Evolutionary conservation across 2,113 vertebrate species (phyloP).

Genomic region (Oryzias curvinotus): DNA sequence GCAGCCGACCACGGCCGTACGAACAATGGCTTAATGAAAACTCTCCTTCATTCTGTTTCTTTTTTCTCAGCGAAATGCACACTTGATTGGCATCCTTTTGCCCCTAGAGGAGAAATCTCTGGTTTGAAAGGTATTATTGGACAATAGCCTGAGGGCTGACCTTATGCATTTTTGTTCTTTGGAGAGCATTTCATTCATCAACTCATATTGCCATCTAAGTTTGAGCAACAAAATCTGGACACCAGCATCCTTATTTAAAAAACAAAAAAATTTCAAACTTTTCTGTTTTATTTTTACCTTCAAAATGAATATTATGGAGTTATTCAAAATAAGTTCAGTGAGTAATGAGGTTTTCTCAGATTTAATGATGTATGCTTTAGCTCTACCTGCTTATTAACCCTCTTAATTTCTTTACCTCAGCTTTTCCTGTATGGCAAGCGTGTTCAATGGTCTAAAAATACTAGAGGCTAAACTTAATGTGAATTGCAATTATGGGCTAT

Average conservation of each 20-base stretch:
- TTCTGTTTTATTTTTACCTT: constrained; percentile 53
- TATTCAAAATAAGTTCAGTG: constrained; percentile 60
- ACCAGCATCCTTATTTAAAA: constrained; percentile 28
- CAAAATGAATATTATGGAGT: constrained; percentile 63
- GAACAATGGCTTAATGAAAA: constrained; percentile 64
- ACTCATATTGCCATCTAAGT: constrained; percentile 46
- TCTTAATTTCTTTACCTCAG: constrained; percentile 71
- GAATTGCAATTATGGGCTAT: constrained; percentile 77
- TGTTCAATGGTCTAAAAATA: constrained; percentile 76
- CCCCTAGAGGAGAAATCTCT: constrained; percentile 57
- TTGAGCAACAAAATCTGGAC: constrained; percentile 56
- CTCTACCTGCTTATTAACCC: constrained; percentile 73
- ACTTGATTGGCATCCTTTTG: constrained; percentile 73
- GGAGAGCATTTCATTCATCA: constrained; percentile 52
- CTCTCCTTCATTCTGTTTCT: constrained; percentile 48
- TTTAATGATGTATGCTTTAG: constrained; percentile 75
- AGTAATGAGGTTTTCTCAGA: constrained; percentile 56
- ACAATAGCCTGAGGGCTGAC: constrained; percentile 65
- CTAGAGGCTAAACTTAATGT: constrained; percentile 47
- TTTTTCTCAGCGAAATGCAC: constrained; percentile 67
- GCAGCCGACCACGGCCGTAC: constrained; percentile 52
- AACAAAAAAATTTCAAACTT: constrained; percentile 48
- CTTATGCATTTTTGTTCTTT: constrained; percentile 68
- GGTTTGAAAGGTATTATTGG: constrained; percentile 64
- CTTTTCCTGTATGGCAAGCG: constrained; percentile 58